Base-by-base conservation (phyloP, 2,888 invertebrate genomes). In the Carabus problematicus region DNA sequence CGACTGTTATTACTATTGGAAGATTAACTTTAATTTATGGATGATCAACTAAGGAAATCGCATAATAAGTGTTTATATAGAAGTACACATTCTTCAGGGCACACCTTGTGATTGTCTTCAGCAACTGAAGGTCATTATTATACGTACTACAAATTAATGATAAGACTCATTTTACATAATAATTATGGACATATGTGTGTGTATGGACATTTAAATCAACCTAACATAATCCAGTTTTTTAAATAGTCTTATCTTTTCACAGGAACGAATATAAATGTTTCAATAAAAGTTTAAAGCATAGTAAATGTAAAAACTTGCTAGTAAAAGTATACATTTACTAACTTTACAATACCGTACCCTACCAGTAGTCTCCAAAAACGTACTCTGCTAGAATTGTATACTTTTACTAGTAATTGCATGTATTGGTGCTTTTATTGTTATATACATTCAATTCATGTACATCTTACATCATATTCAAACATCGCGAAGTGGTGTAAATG, bases 121-220 rank as follows among this genome's bases (percentile, higher is more conserved):
- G 47, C 59, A 67, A 59, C 41, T 59, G 60, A 67, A 67, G 67
- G 67, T 67, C 60, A 67, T 29, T 52, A 60, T 43, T 59, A 67
- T 67, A 60, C 40, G 47, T 66, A 59, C 49, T 59, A 41, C 58
- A 49, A 66, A 66, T 66, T 58, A 59, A 66, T 66, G 58, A 47
- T 66, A 8, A 14, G 7, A 9, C 11, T 16, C 52, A 12, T 45
- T 45, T 45, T 45, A 45, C 45, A 45, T 45, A n/a, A n/a, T n/a
- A n/a, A n/a, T n/a, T n/a, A 45, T 45, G n/a, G 8, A 42, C 7
- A 12, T 45, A 45, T 45, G 45, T 45, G 1, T 45, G 45, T 45
- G 3, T 29, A 6, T 29, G 29, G 29, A 29, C 12, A 45, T 45
- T 45, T 14, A 45, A 45, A 12, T 45, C 45, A 3, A 45, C 2